Base-by-base conservation (phyloP, 2,888 invertebrate species). In the Drosophila macrothrix region DNA sequence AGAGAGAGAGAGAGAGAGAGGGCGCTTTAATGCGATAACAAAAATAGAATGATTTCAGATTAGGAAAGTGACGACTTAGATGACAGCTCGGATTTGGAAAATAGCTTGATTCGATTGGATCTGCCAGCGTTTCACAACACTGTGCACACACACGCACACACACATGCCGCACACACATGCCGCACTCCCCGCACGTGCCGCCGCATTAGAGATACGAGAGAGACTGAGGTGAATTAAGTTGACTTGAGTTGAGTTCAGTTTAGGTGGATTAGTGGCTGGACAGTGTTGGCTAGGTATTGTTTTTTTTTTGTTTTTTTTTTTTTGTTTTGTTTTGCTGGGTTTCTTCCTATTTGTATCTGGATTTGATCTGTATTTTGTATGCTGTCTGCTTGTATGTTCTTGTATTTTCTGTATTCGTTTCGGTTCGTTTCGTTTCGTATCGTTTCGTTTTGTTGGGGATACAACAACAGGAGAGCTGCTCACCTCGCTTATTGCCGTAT, bases 401-500 rank as follows among this genome's bases (percentile, higher is more conserved):
- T 43, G 29, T 65, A 6, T 16, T 46, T 25, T 65, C 33, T 59
- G 35, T 65, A 33, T 61, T 50, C 49, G 43, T 35, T 39, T 59
- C 28, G 46, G 37, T 12, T 10, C 61, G 54, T 35, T 39, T 59
- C 28, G 46, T 49, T 12, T 10, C 61, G 54, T 31, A 9, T 43
- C 46, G 28, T 29, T 63, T 29, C 19, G 37, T 41, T 67, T 53
- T 12, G 60, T 46, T 25, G 33, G 76, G 82, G 76, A 73, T 46
- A 25, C 46, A 46, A 46, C 25, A 46, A 59, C 64, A 68, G 72
- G 80, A 82, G 85, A 37, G 37, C 55, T 39, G 46, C 90, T 91
- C 91, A 95, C 95, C 95, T 94, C 94, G 94, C 83, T 94, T 93
- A 77, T 94, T 93, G 73, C 76, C 94, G 83, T 94, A 94, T 85